Conservation (phyloP, 2,797 vertebrate species). For the Megaceryle alcyon region DNA sequence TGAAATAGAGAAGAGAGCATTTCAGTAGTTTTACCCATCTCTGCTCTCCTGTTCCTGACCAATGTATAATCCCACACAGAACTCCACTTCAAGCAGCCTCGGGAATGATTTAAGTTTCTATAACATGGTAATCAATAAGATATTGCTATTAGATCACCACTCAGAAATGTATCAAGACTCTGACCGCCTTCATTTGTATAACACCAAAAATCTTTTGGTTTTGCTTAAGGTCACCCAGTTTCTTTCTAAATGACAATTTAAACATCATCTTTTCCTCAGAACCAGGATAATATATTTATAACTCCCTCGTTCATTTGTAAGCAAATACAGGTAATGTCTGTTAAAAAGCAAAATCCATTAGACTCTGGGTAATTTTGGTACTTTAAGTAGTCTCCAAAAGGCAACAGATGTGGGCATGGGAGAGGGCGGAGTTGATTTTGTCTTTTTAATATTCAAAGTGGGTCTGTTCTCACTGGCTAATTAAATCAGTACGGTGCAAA, state of each 20-base stretch:
- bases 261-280: slow-evolving; percentile 24
- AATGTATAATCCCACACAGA: background rate
- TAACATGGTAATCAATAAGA: slow-evolving; percentile 2
- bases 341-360: slow-evolving; percentile 39
- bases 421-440: slow-evolving; percentile 48
- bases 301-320: slow-evolving; percentile 25
- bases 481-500: slow-evolving; percentile 67
- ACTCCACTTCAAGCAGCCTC: background rate
- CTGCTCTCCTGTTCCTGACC: background rate
- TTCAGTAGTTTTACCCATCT: background rate
- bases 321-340: slow-evolving; percentile 9
- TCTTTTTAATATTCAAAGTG: slow-evolving; percentile 65
- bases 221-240: slow-evolving; percentile 16
- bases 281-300: slow-evolving; percentile 41
- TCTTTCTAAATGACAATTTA: slow-evolving; percentile 37
- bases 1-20: slow-evolving; percentile 16
- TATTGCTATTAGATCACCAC: slow-evolving; percentile 10
- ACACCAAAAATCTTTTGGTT: background rate
- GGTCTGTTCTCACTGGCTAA: slow-evolving; percentile 62
- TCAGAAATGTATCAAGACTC: slow-evolving; percentile 10
- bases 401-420: slow-evolving; percentile 51
- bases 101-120: background rate
- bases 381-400: slow-evolving; percentile 15
- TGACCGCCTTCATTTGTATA: background rate
- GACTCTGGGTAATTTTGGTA: background rate